Evolutionary conservation across 2,888 invertebrate species (phyloP), one percentile per base, ranked within the genome.

Genomic region (Cistogaster globosa): DNA sequence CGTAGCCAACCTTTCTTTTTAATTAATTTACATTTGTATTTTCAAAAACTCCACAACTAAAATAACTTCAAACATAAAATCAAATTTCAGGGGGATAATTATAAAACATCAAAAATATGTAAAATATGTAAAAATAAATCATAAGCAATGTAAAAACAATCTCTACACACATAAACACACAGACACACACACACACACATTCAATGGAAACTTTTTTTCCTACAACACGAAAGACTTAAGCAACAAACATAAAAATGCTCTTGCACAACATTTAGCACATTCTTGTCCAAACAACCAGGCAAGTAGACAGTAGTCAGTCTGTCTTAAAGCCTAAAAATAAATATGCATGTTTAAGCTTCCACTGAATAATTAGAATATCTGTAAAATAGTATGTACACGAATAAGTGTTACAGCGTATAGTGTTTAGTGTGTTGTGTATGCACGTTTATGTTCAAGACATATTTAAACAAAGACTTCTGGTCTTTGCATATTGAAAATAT

Each of bases 401-500:
- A 42, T 12, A 42, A 42, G 4, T 42, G 42, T 48, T 32, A 9
- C 18, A 42, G 26, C 48, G 14, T 20, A 18, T 48, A n/a, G 51
- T 53, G 18, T 20, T 2, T 32, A 42, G 26, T 60, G 14, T 20
- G 18, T 48, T 11, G 51, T 53, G 8, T 32, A 6, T 45, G 58
- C 45, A 14, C 16, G 20, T 14, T 9, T 48, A 51, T 18, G 36
- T 68, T 38, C n/a, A 12, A 62, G 45, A 67, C 53, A 74, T 60
- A 67, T 53, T 74, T 62, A 12, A 58, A 57, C 81, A 75, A 81
- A 75, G 69, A 75, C 81, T 81, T 60, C 81, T 81, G 81, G 81
- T 81, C 69, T 75, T 69, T 81, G 14, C 8, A 7, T 14, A 14
- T 22, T 11, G 51, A 32, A 45, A 55, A 18, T 14, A 18, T 14